Base-by-base conservation (phyloP, 2,797 vertebrate genomes). In the Tiaroga cobitis region DNA sequence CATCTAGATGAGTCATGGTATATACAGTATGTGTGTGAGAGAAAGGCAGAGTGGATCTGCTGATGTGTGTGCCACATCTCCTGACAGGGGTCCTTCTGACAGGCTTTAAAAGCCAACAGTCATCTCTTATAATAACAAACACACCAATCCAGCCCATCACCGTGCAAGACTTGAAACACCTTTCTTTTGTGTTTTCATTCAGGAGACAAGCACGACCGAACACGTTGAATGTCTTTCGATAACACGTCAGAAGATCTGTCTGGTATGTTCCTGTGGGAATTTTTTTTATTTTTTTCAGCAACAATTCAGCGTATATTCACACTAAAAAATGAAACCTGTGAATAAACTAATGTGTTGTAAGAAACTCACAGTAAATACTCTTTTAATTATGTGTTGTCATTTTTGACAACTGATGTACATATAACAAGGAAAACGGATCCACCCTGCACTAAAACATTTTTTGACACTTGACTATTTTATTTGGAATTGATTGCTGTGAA, bases 61-160 rank as follows among this genome's bases (percentile, higher is more conserved):
- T 65, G 63, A 7, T 65, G 63, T 65, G 29, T 32, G 26, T 32
- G 29, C 63, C 29, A 80, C 19, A 43, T 88, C 83, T 4, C 87
- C 79, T 87, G 84, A 91, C 87, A 90, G 87, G 51, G 73, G 90
- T 77, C 90, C 89, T 76, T 18, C 87, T 86, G 90, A 90, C 91
- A 86, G 92, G 92, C 92, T 90, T 88, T 88, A 88, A 61, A 87
- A 91, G 87, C n/a, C 85, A 91, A 70, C 72, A 9, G 19, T 24
- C 69, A 86, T 88, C 88, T 92, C 88, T 92, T 92, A 88, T 80
- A 94, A 95, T 90, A 95, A 95, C 91, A 95, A 95, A 92, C 87
- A 92, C 68, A 73, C 84, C 61, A 90, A 88, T 89, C 54, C 65
- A 79, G 29, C 75, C 74, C 51, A 87, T 94, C 89, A 85, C 46